A percentile compares a stretch with the other conserved stretches of the same genome.
Evolutionary conservation across 2,888 invertebrate genomes (phyloP).

Genomic region (Drosophila falleni): DNA sequence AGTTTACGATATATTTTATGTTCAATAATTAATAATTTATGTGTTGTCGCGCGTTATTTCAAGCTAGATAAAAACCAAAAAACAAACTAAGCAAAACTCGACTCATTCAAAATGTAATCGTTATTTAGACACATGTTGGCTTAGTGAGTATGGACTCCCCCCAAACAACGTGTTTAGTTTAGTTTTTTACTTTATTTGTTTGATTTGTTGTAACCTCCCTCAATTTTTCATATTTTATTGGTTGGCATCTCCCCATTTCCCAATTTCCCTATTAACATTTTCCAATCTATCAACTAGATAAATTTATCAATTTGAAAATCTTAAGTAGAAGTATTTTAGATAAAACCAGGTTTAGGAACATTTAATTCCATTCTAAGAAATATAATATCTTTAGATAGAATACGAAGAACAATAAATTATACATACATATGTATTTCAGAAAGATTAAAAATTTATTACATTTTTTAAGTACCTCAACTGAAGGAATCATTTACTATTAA

Average conservation of each 20-base stretch:
- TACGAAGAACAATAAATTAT: neutral
- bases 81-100: slow-evolving; percentile 19
- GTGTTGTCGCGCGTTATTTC: slow-evolving; percentile 43
- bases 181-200: slow-evolving; percentile 26
- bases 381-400: neutral
- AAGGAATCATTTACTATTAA: no score
- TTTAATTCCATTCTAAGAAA: neutral
- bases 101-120: slow-evolving; percentile 51
- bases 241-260: slow-evolving; percentile 20
- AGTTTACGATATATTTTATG: slow-evolving; percentile 47
- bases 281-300: neutral
- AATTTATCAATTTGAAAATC: neutral
- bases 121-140: slow-evolving; percentile 58
- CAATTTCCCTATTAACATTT: slow-evolving; percentile 13
- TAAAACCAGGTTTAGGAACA: neutral
- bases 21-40: slow-evolving; percentile 29
- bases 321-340: neutral
- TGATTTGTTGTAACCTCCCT: slow-evolving; percentile 30
- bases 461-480: neutral
- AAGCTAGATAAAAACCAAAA: slow-evolving; percentile 24
- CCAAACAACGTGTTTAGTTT: slow-evolving; percentile 45
- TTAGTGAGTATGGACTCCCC: slow-evolving; percentile 71
- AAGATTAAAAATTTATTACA: neutral
- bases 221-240: slow-evolving; percentile 12
- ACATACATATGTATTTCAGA: neutral